Conservation (phyloP, 2,113 vertebrate genomes). For the Daubentonia madagascariensis region DNA sequence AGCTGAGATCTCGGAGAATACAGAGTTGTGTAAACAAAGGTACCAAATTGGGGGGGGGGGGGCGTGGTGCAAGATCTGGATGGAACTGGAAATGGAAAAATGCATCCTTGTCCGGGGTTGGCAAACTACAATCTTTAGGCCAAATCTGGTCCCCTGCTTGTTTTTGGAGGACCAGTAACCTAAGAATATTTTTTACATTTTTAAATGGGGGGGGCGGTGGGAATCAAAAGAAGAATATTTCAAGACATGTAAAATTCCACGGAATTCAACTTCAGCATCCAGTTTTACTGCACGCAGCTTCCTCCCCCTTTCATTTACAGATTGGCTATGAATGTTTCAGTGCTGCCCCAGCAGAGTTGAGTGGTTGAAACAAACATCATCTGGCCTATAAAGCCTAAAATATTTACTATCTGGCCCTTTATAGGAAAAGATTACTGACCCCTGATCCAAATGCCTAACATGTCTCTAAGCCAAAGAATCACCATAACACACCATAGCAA, state of each 20-base stretch:
- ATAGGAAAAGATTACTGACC: neutral
- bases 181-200: neutral
- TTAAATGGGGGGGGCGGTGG: neutral
- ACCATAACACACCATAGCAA: neutral
- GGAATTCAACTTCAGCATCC: neutral
- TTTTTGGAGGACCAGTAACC: neutral
- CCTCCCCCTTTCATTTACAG: neutral
- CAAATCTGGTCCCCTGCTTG: neutral
- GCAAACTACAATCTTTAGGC: neutral
- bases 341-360: neutral
- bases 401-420: neutral
- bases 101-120: neutral
- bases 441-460: neutral
- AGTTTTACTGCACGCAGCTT: neutral
- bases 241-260: neutral
- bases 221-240: neutral
- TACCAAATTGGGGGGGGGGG: rapidly evolving
- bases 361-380: neutral
- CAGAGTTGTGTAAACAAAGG: neutral
- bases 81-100: neutral
- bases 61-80: neutral
- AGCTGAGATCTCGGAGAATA: neutral
- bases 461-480: neutral
- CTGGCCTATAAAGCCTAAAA: neutral
- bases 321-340: neutral